Conservation (phyloP, 2,797 vertebrate genomes). For the Fistularia tabacaria region DNA sequence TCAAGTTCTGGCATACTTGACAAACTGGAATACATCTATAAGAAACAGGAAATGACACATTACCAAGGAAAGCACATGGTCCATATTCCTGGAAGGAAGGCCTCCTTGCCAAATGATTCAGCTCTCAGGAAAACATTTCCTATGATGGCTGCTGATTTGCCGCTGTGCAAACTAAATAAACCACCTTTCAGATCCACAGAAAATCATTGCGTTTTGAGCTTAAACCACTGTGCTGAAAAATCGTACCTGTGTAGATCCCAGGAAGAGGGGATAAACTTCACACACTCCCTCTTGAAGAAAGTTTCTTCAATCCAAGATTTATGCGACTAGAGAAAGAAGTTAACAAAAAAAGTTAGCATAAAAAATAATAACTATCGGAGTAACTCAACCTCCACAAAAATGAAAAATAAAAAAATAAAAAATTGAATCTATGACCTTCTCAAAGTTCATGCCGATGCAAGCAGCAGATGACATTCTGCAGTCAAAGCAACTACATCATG, state of each 20-base stretch:
- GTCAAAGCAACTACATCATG: not conserved
- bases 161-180: constrained; percentile 6
- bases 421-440: constrained; percentile 41
- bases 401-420: not conserved
- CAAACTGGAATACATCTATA: constrained; percentile 86
- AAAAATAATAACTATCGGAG: constrained; percentile 5
- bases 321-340: constrained; percentile 69
- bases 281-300: constrained; percentile 91
- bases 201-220: constrained; percentile 17
- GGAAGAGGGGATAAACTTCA: constrained; percentile 82
- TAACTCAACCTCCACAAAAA: no score
- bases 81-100: constrained; percentile 44
- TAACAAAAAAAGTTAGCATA: constrained; percentile 9
- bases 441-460: constrained; percentile 41
- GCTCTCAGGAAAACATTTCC: constrained; percentile 23
- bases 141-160: not conserved
- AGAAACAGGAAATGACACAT: constrained; percentile 55
- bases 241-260: constrained; percentile 88
- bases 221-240: not conserved
- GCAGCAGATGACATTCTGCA: constrained; percentile 8
- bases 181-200: constrained; percentile 9
- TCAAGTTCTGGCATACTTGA: constrained; percentile 91
- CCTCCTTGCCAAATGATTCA: constrained; percentile 32
- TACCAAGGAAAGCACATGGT: constrained; percentile 27
- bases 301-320: constrained; percentile 89